Conservation (phyloP, 2,113 vertebrate species). For the Cyrtonyx montezumae region DNA sequence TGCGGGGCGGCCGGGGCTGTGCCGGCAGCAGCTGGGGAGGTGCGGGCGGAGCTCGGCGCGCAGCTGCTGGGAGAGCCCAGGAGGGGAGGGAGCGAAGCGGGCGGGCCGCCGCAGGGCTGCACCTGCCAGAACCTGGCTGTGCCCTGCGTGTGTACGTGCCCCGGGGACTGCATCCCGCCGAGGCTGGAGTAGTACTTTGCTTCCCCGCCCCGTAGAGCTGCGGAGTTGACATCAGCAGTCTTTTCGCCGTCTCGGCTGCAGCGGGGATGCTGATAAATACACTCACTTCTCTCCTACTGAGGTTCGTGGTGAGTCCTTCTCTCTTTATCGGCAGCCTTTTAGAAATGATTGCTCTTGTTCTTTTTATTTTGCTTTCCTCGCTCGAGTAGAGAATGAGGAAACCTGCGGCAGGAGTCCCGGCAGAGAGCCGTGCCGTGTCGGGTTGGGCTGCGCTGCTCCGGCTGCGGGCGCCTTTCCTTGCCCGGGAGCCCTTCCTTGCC, state of each 20-base stretch:
- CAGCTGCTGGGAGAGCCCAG: too few species aligned
- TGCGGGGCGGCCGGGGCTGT: background rate
- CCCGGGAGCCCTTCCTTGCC: too few species aligned
- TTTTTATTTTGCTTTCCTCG: rapidly evolving
- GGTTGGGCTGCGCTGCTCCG: background rate
- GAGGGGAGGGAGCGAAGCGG: background rate
- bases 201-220: background rate
- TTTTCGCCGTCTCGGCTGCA: background rate
- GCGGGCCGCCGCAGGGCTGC: background rate
- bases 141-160: too few species aligned
- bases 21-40: background rate
- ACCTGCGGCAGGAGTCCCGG: background rate
- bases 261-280: background rate
- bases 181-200: background rate
- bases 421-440: background rate
- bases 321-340: background rate
- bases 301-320: background rate
- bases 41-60: too few species aligned
- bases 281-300: too few species aligned
- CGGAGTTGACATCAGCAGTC: background rate
- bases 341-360: background rate
- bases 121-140: background rate
- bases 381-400: background rate
- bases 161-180: background rate
- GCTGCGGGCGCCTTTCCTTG: background rate